phyloP scores from a whole-genome alignment of 2,888 invertebrate species.

The Eudasyphora cyanicolor region DNA sequence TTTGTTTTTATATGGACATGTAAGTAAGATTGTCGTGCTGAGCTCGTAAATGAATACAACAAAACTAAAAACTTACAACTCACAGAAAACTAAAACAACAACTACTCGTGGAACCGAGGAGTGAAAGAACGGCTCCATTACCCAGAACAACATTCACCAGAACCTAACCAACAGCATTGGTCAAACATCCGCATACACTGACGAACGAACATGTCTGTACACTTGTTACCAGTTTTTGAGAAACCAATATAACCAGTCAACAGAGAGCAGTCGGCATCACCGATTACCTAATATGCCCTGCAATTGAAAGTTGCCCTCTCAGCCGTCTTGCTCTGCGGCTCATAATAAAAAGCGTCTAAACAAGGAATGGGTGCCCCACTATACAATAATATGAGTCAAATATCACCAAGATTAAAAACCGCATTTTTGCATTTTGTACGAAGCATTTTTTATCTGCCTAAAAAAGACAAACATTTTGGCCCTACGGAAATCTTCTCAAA shows the following conservation, averaged over 20 bases:
- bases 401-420: no score
- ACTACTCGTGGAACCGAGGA: neutral
- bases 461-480: no score
- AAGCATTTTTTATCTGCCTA: no score
- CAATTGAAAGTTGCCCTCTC: no score
- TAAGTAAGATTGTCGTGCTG: constrained; percentile 16
- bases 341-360: no score
- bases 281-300: neutral
- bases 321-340: no score
- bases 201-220: constrained; percentile 2
- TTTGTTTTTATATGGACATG: constrained; percentile 1
- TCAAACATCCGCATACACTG: constrained; percentile 17
- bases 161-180: constrained; percentile 30
- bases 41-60: constrained; percentile 10
- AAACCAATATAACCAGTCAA: constrained; percentile 8
- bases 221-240: constrained; percentile 24
- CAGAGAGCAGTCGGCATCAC: neutral
- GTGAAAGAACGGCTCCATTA: constrained; percentile 8
- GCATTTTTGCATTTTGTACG: no score
- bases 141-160: constrained; percentile 26
- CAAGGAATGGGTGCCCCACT: no score
- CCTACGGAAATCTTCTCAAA: no score
- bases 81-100: constrained; percentile 20
- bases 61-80: constrained; percentile 28
- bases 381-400: no score